Percentiles rank a stretch among this genome's conserved stretches.
phyloP scores from a whole-genome alignment of 2,797 vertebrate genomes.

The Peromyscus nudipes region DNA sequence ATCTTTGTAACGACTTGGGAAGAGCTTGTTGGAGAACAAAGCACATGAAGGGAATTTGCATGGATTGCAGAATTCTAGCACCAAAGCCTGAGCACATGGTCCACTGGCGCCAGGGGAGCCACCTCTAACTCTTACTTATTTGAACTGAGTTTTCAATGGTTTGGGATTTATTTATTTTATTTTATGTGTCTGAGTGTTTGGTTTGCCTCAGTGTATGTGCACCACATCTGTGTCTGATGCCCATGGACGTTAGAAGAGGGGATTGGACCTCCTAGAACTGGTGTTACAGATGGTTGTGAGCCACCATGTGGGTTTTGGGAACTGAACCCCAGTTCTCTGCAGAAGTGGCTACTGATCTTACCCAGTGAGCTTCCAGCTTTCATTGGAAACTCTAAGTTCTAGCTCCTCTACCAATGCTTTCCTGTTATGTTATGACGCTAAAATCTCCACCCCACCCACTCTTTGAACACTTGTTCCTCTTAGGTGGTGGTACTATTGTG shows the following conservation, averaged over 20 bases:
- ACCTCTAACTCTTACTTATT: neutral
- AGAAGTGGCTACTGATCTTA: neutral
- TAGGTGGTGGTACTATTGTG: neutral
- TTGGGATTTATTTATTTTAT: neutral
- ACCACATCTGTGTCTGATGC: neutral
- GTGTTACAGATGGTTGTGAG: neutral
- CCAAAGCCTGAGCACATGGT: neutral
- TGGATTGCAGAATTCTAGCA: neutral
- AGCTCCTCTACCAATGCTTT: neutral
- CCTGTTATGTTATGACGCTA: neutral
- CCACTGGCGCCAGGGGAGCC: neutral
- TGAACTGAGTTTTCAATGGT: neutral
- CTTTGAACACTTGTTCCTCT: neutral
- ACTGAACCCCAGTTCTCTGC: neutral
- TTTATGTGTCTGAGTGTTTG: neutral
- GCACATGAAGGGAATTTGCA: neutral
- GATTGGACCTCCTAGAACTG: neutral
- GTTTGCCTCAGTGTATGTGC: neutral
- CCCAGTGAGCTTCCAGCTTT: neutral
- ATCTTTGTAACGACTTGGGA: neutral
- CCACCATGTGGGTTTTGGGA: neutral
- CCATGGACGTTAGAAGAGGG: neutral
- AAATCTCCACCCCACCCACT: neutral
- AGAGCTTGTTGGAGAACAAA: conserved; percentile 56
- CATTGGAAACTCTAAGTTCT: neutral